A percentile compares a stretch with the other conserved stretches of the same genome.
These are phyloP conservation scores for Pleuronectes platessa DNA, from an alignment of 2,113 vertebrate species.

Conservation along the genomic window DNA sequence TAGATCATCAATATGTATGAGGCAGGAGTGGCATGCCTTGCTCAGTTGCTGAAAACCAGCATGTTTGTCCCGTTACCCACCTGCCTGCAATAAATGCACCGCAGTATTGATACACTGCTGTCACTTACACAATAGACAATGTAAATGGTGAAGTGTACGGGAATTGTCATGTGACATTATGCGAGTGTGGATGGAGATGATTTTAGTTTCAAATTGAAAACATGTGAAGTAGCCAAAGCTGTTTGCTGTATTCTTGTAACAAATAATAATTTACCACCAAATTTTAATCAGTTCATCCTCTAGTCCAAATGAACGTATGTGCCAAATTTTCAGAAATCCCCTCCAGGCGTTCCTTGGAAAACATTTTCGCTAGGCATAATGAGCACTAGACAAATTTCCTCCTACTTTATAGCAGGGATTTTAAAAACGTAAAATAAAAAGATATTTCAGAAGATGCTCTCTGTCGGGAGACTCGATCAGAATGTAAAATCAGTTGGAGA, in stretches of 20 bases:
- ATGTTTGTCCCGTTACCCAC: constrained; percentile 13
- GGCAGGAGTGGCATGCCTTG: constrained; percentile 12
- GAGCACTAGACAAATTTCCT: too few species aligned
- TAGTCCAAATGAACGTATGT: background rate
- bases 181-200: too few species aligned
- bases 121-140: constrained; percentile 11
- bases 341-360: background rate
- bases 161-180: too few species aligned
- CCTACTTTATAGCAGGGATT: too few species aligned
- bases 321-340: background rate
- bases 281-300: background rate
- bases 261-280: too few species aligned
- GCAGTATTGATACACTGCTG: constrained; percentile 5
- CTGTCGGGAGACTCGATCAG: background rate
- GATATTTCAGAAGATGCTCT: background rate
- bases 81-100: background rate
- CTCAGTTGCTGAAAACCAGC: background rate
- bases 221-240: too few species aligned
- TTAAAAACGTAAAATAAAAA: background rate
- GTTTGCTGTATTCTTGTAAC: too few species aligned
- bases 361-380: background rate
- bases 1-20: constrained; percentile 7
- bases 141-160: too few species aligned
- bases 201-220: too few species aligned
- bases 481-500: background rate